phyloP scores from a whole-genome alignment of 2,888 invertebrate species.

The Piscicola geometra region DNA sequence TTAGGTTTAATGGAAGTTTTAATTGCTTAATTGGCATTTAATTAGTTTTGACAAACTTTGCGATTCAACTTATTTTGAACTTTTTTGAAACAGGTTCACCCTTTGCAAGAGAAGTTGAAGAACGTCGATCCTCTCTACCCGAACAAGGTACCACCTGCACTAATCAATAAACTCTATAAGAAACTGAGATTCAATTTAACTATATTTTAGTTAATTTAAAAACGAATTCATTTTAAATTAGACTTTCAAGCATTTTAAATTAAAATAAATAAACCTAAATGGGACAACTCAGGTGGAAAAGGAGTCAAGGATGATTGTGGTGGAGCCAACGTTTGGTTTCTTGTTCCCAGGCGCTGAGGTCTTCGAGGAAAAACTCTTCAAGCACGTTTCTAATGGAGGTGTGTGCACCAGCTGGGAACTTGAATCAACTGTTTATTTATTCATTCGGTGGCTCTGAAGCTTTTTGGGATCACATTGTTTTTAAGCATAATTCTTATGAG shows the following conservation, averaged over 20 bases:
- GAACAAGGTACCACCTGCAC: not conserved
- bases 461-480: not conserved
- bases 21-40: too few relatives aligned
- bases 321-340: slow-evolving; percentile 37
- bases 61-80: not conserved
- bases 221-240: too few relatives aligned
- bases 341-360: slow-evolving; percentile 39
- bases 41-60: too few relatives aligned
- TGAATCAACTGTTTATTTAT: not conserved
- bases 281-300: too few relatives aligned
- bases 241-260: too few relatives aligned
- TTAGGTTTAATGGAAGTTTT: too few relatives aligned
- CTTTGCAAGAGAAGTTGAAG: not conserved
- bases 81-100: not conserved
- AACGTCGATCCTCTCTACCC: not conserved
- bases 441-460: too few relatives aligned
- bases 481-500: not conserved
- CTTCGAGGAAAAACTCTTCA: slow-evolving; percentile 34
- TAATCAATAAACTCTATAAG: not conserved
- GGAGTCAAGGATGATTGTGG: too few relatives aligned
- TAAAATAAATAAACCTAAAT: too few relatives aligned
- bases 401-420: too few relatives aligned
- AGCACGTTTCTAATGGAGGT: slow-evolving; percentile 29
- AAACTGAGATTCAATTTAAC: too few relatives aligned
- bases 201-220: too few relatives aligned